phyloP scores from a whole-genome alignment of 30 jellyfish, hydroid and myxozoan genomes.

The Haliclystus octoradiatus region DNA sequence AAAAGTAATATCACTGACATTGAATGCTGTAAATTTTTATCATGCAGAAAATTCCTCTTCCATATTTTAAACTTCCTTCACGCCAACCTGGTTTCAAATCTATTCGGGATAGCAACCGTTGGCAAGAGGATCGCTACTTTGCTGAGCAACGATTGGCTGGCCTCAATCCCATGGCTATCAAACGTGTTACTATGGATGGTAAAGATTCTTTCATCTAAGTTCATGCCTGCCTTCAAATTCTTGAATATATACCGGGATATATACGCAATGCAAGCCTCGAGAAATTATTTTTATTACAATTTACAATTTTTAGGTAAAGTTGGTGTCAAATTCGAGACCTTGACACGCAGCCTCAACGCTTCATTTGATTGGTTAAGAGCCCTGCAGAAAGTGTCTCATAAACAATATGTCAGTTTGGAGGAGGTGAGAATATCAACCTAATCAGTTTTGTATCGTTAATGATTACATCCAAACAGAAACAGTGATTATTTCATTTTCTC shows the following conservation, averaged over 20 bases:
- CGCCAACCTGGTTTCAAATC: constrained; percentile 29
- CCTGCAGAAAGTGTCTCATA: constrained; percentile 13
- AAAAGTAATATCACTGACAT: too few relatives aligned
- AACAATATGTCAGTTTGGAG: not conserved
- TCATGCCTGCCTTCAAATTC: not conserved
- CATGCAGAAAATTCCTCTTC: constrained; percentile 47
- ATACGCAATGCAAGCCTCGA: too few relatives aligned
- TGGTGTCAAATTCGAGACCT: constrained; percentile 39
- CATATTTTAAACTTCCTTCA: constrained; percentile 69
- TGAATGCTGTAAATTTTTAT: not conserved
- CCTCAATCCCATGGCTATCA: constrained; percentile 65
- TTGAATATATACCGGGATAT: too few relatives aligned
- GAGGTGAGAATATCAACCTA: too few relatives aligned
- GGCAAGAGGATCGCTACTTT: constrained; percentile 56
- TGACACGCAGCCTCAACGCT: constrained; percentile 23
- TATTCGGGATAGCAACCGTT: constrained; percentile 38
- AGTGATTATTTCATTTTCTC: too few relatives aligned
- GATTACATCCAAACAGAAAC: too few relatives aligned
- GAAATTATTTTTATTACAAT: too few relatives aligned
- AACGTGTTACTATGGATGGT: constrained; percentile 52
- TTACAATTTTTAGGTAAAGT: constrained; percentile 21
- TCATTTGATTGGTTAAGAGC: constrained; percentile 60
- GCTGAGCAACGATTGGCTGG: constrained; percentile 94
- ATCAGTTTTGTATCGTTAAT: too few relatives aligned
- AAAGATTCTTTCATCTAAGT: not conserved